phyloP scores from a whole-genome alignment of 2,797 vertebrate genomes.

The Melanotaenia pygmaea region DNA sequence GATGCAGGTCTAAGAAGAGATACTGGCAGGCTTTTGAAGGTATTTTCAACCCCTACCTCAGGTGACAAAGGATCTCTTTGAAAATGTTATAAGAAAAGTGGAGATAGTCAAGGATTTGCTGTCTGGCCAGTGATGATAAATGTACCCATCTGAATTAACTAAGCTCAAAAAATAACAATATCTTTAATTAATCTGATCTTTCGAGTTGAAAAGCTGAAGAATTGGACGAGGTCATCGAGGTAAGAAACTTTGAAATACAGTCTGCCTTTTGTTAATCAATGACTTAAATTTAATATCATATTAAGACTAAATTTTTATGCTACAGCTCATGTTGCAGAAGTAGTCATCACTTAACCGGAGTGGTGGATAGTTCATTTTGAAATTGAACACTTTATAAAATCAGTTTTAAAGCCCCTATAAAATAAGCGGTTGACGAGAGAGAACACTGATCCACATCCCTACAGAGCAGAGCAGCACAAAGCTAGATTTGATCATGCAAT shows the following conservation, averaged over 20 bases:
- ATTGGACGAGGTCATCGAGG: conserved; percentile 16
- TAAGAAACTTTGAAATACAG: conserved; percentile 11
- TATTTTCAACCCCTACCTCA: conserved; percentile 53
- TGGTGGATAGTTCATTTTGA: conserved; percentile 57
- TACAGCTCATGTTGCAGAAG: conserved; percentile 36
- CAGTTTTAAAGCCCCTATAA: conserved; percentile 58
- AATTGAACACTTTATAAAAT: conserved; percentile 63
- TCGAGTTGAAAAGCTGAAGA: conserved; percentile 14
- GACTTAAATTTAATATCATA: conserved; percentile 29
- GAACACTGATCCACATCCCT: conserved; percentile 47
- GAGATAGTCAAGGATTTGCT: conserved; percentile 35
- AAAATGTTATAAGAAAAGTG: conserved; percentile 52
- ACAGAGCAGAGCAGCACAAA: conserved; percentile 53
- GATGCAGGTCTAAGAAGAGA: conserved; percentile 45
- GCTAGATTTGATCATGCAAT: conserved; percentile 75
- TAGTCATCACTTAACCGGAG: conserved; percentile 34
- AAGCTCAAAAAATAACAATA: conserved; percentile 21
- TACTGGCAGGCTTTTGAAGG: conserved; percentile 63
- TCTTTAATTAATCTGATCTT: conserved; percentile 31
- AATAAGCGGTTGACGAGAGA: conserved; percentile 65
- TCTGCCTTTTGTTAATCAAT: conserved; percentile 30
- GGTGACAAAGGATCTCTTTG: conserved; percentile 65
- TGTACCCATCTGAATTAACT: conserved; percentile 30
- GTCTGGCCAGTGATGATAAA: conserved; percentile 49
- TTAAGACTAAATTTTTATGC: conserved; percentile 25